Percentiles rank a stretch among this genome's conserved stretches.
Evolutionary conservation across 2,113 vertebrate species (phyloP).

Genomic region (Hiodon alosoides): DNA sequence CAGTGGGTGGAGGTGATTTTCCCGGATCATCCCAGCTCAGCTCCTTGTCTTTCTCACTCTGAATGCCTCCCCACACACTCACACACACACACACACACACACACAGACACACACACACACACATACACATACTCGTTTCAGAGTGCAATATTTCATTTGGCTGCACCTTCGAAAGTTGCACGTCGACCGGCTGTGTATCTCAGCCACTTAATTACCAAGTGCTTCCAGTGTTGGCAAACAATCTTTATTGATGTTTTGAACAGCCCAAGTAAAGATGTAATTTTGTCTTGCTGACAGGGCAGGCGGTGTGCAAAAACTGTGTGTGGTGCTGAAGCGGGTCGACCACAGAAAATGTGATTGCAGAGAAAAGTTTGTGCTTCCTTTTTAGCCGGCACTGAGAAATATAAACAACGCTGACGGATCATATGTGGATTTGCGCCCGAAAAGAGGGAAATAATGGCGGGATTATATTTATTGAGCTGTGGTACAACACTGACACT

Average conservation of each 20-base stretch:
- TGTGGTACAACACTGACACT: not conserved
- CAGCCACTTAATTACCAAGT: constrained; percentile 2
- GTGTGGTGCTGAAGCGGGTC: not conserved
- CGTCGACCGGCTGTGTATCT: not conserved
- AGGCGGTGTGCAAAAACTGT: not conserved
- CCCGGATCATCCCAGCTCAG: not conserved
- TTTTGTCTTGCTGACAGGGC: constrained; percentile 23
- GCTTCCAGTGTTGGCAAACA: not conserved
- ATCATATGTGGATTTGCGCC: not conserved
- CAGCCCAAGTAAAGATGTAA: constrained; percentile 8
- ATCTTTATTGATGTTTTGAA: constrained; percentile 11
- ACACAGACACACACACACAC: not conserved
- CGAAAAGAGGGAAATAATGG: not conserved
- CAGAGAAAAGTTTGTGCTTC: not conserved
- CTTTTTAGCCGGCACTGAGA: not conserved
- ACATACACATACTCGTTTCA: not conserved
- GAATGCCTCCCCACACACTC: not conserved
- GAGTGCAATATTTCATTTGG: not conserved
- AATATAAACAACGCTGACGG: constrained; percentile 5
- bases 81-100: not conserved
- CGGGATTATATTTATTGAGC: not conserved
- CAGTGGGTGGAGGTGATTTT: constrained; percentile 7
- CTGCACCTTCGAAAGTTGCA: not conserved
- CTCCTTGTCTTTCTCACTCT: not conserved
- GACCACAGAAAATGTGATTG: not conserved